Evolutionary conservation across 2,113 vertebrate species (phyloP).

Genomic region (Irena cyanogastra): DNA sequence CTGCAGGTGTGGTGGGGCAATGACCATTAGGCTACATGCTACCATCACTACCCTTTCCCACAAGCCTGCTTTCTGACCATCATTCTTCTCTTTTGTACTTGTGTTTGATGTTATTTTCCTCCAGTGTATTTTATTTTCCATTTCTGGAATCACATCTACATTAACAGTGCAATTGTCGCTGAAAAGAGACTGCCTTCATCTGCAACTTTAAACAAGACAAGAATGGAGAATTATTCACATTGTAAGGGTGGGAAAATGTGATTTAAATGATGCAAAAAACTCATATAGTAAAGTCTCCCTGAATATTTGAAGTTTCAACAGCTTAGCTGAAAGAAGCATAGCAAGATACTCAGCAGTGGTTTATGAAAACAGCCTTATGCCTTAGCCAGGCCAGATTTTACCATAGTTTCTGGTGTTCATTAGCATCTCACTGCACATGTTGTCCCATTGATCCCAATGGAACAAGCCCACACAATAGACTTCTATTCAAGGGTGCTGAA

Average conservation of each 20-base stretch:
- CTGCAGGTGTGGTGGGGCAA: not conserved
- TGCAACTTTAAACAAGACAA: slow-evolving; percentile 10
- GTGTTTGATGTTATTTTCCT: slow-evolving; percentile 38
- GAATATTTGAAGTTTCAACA: not conserved
- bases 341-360: not conserved
- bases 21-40: not conserved
- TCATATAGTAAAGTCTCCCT: not conserved
- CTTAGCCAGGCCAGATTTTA: slow-evolving; percentile 35
- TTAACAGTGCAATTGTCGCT: slow-evolving; percentile 8
- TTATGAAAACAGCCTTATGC: not conserved
- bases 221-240: not conserved
- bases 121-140: slow-evolving; percentile 50
- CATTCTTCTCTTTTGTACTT: slow-evolving; percentile 8
- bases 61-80: not conserved
- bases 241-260: not conserved
- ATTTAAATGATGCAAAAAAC: not conserved
- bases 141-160: slow-evolving; percentile 35
- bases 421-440: slow-evolving; percentile 64
- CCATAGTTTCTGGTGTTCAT: slow-evolving; percentile 49
- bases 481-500: slow-evolving; percentile 54
- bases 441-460: slow-evolving; percentile 56
- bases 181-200: not conserved
- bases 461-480: slow-evolving; percentile 64
- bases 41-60: not conserved
- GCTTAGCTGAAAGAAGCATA: not conserved